Base-by-base conservation (phyloP, 53 echinoderm and acorn worm species). In the Hippasteria phrygiana region DNA sequence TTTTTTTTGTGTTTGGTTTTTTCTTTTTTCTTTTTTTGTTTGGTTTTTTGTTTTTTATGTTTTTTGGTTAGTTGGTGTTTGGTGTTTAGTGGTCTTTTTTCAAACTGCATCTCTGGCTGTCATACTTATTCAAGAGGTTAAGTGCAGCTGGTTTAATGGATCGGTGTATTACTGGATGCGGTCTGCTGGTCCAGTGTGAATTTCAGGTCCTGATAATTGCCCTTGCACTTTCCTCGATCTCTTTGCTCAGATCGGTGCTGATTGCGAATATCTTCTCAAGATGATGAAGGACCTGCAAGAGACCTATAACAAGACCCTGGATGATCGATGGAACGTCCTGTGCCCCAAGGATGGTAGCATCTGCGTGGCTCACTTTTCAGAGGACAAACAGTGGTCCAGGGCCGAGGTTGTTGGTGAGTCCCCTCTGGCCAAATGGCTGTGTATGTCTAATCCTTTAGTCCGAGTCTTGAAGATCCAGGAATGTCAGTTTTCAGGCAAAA, bases 251-350 rank as follows among this genome's bases (percentile, higher is more conserved):
- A 77, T 92, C 40, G 94, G 88, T 7, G 55, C 83, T 1, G 96
- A 91, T 65, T 83, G 88, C 20, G 51, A 76, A 18, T 96, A 96
- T 54, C 88, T 99, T 2, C 77, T 89, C 0, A 55, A 71, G 41
- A 87, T 99, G 93, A 99, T 93, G 94, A 84, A 88, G 28, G 93
- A 96, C 6, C 79, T 99, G 17, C 99, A 99, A 88, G 76, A 74
- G 7, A 66, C 64, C 6, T 99, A 95, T 80, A 80, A 55, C n/a
- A 91, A 86, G 50, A 87, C 74, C 35, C 55, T 62, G 16, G 73
- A 87, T 9, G 79, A 88, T 26, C 88, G 87, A 12, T 95, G 94
- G 99, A 88, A 93, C 9, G 83, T 96, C 6, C 74, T 96, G 1
- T 94, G 94, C 51, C 99, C 99, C 1, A 91, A 94, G 48, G 75